phyloP scores from a whole-genome alignment of 2,888 invertebrate genomes.

The Rosalia funebris region DNA sequence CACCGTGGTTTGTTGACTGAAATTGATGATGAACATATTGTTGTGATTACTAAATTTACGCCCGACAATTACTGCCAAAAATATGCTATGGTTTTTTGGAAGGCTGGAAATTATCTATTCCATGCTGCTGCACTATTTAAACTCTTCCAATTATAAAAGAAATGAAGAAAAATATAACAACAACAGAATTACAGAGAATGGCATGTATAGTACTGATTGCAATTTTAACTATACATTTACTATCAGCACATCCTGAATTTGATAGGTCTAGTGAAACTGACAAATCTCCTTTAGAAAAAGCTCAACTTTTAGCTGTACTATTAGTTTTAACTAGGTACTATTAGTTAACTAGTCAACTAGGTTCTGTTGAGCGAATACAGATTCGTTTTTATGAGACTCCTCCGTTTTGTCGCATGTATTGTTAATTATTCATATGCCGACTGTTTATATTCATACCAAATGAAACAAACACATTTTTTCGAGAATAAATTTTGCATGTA shows the following conservation, averaged over 20 bases:
- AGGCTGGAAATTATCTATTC: slow-evolving; percentile 97
- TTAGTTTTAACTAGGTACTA: too few species aligned
- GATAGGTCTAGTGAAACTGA: slow-evolving; percentile 98
- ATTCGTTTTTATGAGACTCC: too few species aligned
- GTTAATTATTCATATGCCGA: too few species aligned
- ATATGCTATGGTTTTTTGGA: slow-evolving; percentile 98
- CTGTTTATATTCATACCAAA: too few species aligned
- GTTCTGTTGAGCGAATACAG: too few species aligned
- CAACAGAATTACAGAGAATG: slow-evolving; percentile 91
- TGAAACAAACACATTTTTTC: too few species aligned
- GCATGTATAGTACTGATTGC: slow-evolving; percentile 95
- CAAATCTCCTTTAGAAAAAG: slow-evolving; percentile 95
- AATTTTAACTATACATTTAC: slow-evolving; percentile 93
- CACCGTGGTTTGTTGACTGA: too few species aligned
- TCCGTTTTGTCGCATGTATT: too few species aligned
- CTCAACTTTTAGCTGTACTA: slow-evolving; percentile 89
- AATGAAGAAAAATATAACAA: slow-evolving; percentile 95
- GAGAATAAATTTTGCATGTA: too few species aligned
- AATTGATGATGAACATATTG: too few species aligned
- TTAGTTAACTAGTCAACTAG: too few species aligned
- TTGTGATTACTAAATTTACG: too few species aligned
- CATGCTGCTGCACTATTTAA: slow-evolving; percentile 97
- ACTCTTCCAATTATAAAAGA: slow-evolving; percentile 92
- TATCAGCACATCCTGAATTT: slow-evolving; percentile 94
- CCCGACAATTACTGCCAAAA: slow-evolving; percentile 98